A percentile compares a stretch with the other conserved stretches of the same genome.
phyloP scores from a whole-genome alignment of 2,888 invertebrate genomes.

The Rutpela maculata region DNA sequence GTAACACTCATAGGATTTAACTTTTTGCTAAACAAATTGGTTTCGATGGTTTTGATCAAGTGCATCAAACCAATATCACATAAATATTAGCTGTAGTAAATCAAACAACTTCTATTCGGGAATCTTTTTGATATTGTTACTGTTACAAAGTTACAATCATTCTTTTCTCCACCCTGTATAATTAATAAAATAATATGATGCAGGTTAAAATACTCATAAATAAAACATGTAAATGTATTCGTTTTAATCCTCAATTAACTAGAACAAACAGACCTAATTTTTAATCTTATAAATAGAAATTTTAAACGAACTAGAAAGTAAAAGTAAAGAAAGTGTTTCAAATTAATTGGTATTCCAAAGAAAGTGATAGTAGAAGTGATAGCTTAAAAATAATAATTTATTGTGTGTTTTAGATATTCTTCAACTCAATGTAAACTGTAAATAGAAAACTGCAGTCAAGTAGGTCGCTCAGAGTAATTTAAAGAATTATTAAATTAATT shows the following conservation, averaged over 20 bases:
- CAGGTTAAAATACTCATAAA: conserved; percentile 24
- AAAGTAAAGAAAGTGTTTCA: conserved; percentile 39
- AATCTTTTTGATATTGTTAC: too few relatives aligned
- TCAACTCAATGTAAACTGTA: not conserved
- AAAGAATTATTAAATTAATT: conserved; percentile 16
- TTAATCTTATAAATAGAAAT: conserved; percentile 32
- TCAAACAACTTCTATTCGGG: too few relatives aligned
- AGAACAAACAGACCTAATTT: conserved; percentile 31
- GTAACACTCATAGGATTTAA: too few relatives aligned
- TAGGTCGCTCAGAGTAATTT: conserved; percentile 15
- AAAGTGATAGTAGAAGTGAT: conserved; percentile 42
- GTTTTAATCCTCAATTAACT: conserved; percentile 9
- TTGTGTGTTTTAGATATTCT: conserved; percentile 2
- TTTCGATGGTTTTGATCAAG: too few relatives aligned
- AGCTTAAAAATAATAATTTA: conserved; percentile 11
- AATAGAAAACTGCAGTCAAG: conserved; percentile 9
- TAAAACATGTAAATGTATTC: conserved; percentile 20
- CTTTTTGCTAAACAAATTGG: too few relatives aligned
- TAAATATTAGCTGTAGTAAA: too few relatives aligned
- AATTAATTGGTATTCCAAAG: conserved; percentile 26
- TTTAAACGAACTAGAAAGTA: conserved; percentile 33
- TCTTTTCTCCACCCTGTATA: not conserved
- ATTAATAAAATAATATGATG: not conserved
- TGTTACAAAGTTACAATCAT: too few relatives aligned
- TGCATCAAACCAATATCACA: too few relatives aligned